A percentile compares a stretch with the other conserved stretches of the same genome.
These are phyloP conservation scores for Lasioglossum leucozonium DNA, from an alignment of 2,888 invertebrate genomes.

Conservation along the genomic window DNA sequence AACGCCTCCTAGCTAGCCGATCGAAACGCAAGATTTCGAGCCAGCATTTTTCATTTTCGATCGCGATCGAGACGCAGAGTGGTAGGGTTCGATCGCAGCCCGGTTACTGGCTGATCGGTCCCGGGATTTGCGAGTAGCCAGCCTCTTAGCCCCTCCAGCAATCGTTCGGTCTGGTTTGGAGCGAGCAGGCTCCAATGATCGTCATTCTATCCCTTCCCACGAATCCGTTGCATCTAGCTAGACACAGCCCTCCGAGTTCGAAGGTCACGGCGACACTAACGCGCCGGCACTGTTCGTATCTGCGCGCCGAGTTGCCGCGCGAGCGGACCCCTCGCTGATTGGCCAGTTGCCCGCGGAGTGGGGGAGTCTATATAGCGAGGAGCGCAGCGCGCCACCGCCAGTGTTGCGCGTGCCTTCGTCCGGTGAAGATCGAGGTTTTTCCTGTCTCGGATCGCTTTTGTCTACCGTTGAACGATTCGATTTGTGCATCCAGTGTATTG, in stretches of 20 bases:
- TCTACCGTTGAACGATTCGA: not conserved
- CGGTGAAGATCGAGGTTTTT: not conserved
- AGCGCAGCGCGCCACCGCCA: constrained; percentile 40
- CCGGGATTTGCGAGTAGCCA: constrained; percentile 38
- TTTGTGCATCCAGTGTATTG: constrained; percentile 23
- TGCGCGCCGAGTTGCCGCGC: constrained; percentile 47
- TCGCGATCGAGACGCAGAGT: not conserved
- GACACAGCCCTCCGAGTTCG: constrained; percentile 76
- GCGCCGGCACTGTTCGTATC: constrained; percentile 42
- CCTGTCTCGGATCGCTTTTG: not conserved
- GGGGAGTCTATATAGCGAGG: constrained; percentile 57
- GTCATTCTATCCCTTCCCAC: constrained; percentile 62
- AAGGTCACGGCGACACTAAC: constrained; percentile 75
- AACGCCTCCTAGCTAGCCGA: not conserved
- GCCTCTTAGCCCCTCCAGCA: constrained; percentile 67
- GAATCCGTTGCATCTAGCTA: constrained; percentile 39
- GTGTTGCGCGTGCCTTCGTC: constrained; percentile 55
- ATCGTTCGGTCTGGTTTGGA: constrained; percentile 31
- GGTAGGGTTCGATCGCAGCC: not conserved
- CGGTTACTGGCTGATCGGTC: constrained; percentile 45
- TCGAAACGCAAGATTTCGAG: not conserved
- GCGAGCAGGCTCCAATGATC: constrained; percentile 64
- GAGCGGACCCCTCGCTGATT: constrained; percentile 15
- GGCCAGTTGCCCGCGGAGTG: constrained; percentile 22
- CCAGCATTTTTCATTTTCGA: not conserved